These are phyloP conservation scores for Petrophora chlorosata DNA, from an alignment of 2,888 invertebrate genomes.

Conservation along the genomic window DNA sequence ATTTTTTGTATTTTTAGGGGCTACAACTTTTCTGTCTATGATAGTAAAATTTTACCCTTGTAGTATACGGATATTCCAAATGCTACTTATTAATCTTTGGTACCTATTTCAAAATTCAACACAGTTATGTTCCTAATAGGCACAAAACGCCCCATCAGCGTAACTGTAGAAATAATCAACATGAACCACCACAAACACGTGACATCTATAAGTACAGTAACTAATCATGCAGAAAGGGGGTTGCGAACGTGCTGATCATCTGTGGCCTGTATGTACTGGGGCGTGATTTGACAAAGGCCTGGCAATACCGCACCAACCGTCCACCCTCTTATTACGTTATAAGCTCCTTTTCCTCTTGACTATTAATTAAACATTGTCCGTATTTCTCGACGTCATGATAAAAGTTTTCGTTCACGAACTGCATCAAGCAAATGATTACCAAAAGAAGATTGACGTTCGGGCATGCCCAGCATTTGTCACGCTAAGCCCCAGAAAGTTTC, in stretches of 20 bases:
- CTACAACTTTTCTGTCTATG: no score
- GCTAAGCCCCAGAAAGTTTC: slow-evolving; percentile 41
- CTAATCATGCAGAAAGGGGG: slow-evolving; percentile 82
- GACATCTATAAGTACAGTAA: slow-evolving; percentile 72
- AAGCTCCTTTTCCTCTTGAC: slow-evolving; percentile 9
- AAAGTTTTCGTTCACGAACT: no score
- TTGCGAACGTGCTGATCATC: slow-evolving; percentile 80
- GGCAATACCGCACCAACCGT: slow-evolving; percentile 45
- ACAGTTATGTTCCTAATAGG: slow-evolving; percentile 1
- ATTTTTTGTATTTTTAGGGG: no score
- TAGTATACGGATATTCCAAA: no score
- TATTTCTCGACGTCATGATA: no score
- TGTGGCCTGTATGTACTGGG: slow-evolving; percentile 61
- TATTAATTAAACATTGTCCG: slow-evolving; percentile 9
- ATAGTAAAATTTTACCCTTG: no score
- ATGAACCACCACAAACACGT: slow-evolving; percentile 68
- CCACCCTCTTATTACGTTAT: slow-evolving; percentile 33
- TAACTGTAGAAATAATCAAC: slow-evolving; percentile 41
- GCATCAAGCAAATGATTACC: slow-evolving; percentile 7
- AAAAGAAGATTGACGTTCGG: slow-evolving; percentile 33
- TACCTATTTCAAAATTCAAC: not conserved
- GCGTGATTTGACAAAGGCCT: slow-evolving; percentile 61
- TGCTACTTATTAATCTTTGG: not conserved
- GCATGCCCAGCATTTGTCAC: slow-evolving; percentile 52
- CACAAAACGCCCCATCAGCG: slow-evolving; percentile 16